Conservation (phyloP, 2,113 vertebrate species). For the Piprites chloris region DNA sequence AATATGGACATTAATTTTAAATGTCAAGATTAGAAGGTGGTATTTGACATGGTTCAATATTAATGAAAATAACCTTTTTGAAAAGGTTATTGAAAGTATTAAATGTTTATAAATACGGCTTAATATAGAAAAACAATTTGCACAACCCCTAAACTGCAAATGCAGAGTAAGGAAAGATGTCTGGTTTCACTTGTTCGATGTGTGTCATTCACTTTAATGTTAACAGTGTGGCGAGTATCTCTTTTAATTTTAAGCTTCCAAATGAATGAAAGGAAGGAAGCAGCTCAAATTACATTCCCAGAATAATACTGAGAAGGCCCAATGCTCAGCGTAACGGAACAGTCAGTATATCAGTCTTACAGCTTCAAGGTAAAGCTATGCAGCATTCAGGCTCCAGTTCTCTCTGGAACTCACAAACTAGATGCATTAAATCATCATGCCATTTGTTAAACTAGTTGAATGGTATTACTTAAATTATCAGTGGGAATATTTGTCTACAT, state of each 20-base stretch:
- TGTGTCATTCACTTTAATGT: background rate
- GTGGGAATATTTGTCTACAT: background rate
- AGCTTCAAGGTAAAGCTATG: background rate
- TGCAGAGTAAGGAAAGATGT: background rate
- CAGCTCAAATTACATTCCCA: background rate
- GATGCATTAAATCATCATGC: background rate
- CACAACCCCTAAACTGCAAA: constrained; percentile 7
- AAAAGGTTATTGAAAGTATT: background rate
- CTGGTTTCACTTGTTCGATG: background rate
- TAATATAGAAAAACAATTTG: background rate
- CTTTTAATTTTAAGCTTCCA: background rate
- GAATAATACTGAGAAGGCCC: background rate
- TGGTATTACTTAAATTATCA: background rate
- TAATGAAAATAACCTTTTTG: background rate
- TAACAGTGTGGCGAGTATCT: background rate
- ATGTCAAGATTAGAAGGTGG: background rate
- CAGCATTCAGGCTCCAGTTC: background rate
- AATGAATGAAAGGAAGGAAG: background rate
- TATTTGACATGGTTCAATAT: background rate
- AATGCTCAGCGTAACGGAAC: rapidly evolving
- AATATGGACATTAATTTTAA: background rate
- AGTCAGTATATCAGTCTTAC: background rate
- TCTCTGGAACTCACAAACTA: background rate
- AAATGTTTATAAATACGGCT: background rate
- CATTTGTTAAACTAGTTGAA: background rate